A percentile compares a stretch with the other conserved stretches of the same genome.
These are phyloP conservation scores for Baccha elongata DNA, from an alignment of 2,888 invertebrate genomes.

Conservation along the genomic window DNA sequence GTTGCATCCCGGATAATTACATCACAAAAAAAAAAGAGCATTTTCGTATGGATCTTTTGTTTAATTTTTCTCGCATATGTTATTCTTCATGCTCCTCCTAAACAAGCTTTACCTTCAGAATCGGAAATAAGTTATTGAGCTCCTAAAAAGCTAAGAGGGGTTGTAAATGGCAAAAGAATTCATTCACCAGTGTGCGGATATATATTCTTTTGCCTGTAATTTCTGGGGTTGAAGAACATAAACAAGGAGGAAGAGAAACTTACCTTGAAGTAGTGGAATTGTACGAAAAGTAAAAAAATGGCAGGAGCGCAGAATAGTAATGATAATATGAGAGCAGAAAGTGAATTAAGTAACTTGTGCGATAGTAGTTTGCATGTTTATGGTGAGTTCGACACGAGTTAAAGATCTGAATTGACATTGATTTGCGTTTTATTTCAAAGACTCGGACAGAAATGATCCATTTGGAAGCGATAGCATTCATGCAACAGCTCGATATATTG, in stretches of 20 bases:
- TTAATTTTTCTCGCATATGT: background rate
- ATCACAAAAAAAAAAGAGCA: background rate
- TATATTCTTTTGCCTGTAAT: background rate
- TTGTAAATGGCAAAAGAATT: background rate
- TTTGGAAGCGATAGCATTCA: conserved; percentile 74
- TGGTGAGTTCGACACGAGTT: conserved; percentile 38
- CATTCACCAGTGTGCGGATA: background rate
- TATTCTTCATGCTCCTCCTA: background rate
- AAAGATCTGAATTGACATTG: background rate
- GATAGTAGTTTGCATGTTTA: conserved; percentile 46
- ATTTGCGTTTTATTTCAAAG: conserved; percentile 12
- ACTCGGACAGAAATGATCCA: conserved; percentile 62
- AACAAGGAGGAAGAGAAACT: background rate
- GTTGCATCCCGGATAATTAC: background rate
- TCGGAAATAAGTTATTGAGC: background rate
- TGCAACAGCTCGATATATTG: conserved; percentile 78
- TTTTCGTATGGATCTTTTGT: background rate
- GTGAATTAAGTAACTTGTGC: conserved; percentile 52
- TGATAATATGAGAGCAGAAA: conserved; percentile 41
- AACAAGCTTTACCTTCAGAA: background rate
- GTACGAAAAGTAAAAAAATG: conserved; percentile 13
- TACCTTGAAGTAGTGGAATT: background rate
- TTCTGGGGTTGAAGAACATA: background rate
- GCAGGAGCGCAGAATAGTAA: conserved; percentile 48
- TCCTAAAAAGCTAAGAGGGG: too few species aligned